A percentile compares a stretch with the other conserved stretches of the same genome.
These are phyloP conservation scores for Apis cerana DNA, from an alignment of 1,140 invertebrate species.

Conservation along the genomic window DNA sequence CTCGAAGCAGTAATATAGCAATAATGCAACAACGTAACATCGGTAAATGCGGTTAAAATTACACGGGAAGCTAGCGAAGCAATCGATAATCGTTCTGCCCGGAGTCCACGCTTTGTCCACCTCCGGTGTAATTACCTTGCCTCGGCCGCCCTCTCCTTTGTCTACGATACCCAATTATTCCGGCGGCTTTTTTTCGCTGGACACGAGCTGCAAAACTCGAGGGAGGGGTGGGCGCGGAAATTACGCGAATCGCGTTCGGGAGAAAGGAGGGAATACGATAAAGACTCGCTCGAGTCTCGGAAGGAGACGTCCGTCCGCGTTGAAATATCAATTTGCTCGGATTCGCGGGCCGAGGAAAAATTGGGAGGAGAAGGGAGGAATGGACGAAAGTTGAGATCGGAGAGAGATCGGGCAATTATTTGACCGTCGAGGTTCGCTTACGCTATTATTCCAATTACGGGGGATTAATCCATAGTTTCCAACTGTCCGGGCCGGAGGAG, in stretches of 20 bases:
- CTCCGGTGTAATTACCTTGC: background rate
- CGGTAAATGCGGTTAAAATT: conserved; percentile 50
- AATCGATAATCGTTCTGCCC: conserved; percentile 32
- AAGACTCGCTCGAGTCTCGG: no score
- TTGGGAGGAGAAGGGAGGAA: no score
- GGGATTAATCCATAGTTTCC: background rate
- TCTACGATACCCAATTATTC: no score
- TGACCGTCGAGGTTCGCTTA: background rate
- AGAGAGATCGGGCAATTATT: no score
- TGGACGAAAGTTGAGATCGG: background rate
- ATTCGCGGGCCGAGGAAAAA: background rate
- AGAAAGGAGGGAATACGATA: no score
- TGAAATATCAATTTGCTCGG: conserved; percentile 30
- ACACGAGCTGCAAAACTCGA: no score
- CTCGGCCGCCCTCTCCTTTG: background rate
- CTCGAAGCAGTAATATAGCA: conserved; percentile 61
- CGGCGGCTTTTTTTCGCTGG: no score
- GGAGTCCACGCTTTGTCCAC: background rate
- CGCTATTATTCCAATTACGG: background rate
- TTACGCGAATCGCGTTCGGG: no score
- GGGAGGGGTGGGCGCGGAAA: no score
- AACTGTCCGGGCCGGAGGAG: background rate
- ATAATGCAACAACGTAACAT: conserved; percentile 57
- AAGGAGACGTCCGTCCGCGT: background rate
- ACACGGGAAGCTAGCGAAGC: background rate